phyloP scores from a whole-genome alignment of 2,888 invertebrate genomes.

The Malthinus flaveolus region DNA sequence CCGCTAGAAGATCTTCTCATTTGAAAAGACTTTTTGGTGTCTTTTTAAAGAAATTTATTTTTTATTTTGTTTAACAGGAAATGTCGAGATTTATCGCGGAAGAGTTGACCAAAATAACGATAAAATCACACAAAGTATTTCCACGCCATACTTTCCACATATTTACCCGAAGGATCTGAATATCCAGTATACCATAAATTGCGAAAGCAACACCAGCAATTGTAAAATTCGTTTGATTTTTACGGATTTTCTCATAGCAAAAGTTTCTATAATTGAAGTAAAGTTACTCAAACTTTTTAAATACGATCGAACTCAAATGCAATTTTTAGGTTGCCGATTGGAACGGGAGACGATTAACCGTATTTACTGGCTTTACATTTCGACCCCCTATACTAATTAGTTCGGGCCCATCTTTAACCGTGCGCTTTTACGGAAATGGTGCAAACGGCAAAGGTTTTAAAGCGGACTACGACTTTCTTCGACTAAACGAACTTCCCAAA shows the following conservation, averaged over 20 bases:
- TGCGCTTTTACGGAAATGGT: conserved; percentile 72
- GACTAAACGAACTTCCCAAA: conserved; percentile 24
- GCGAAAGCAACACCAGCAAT: conserved; percentile 53
- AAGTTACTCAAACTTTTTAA: neutral
- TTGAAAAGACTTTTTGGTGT: neutral
- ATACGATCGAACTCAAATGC: neutral
- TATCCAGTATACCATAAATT: conserved; percentile 66
- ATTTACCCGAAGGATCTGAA: conserved; percentile 68
- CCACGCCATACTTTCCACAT: conserved; percentile 70
- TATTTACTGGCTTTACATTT: conserved; percentile 67
- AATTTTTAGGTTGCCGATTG: conserved; percentile 64
- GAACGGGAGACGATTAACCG: conserved; percentile 67
- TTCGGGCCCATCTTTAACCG: conserved; percentile 63
- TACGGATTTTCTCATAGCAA: conserved; percentile 68
- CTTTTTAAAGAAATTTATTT: conserved; percentile 1
- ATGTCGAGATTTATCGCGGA: conserved; percentile 58
- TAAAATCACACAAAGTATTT: conserved; percentile 57
- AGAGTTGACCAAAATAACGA: conserved; percentile 52
- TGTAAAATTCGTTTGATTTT: conserved; percentile 67
- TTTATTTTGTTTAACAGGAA: conserved; percentile 56
- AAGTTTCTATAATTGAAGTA: conserved; percentile 69
- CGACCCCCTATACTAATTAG: conserved; percentile 70
- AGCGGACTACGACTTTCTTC: conserved; percentile 60
- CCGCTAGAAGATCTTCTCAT: neutral
- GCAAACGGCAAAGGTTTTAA: conserved; percentile 69